Evolutionary conservation across 2,888 invertebrate species (phyloP).

Genomic region (Meteorus cinctellus): DNA sequence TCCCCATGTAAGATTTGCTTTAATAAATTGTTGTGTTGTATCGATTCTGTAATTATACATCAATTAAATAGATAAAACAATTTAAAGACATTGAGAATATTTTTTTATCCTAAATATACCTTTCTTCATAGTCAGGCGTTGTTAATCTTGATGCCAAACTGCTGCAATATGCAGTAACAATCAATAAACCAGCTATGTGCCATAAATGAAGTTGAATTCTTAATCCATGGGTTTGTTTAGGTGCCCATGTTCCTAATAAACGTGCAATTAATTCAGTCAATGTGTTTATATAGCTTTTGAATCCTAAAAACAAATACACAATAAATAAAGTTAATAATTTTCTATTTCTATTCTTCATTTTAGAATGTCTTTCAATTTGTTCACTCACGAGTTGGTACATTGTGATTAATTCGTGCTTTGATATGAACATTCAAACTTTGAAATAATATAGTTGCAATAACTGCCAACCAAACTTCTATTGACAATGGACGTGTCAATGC

Average conservation of each 20-base stretch:
- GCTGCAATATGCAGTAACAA: slow-evolving; percentile 65
- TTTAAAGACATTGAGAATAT: slow-evolving; percentile 11
- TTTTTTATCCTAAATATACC: slow-evolving; percentile 58
- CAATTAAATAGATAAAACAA: slow-evolving; percentile 7
- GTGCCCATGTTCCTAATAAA: slow-evolving; percentile 59
- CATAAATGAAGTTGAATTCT: slow-evolving; percentile 63
- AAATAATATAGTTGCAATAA: slow-evolving; percentile 52
- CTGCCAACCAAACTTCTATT: slow-evolving; percentile 56
- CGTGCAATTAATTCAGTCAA: slow-evolving; percentile 62
- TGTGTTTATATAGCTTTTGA: slow-evolving; percentile 57
- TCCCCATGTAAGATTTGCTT: slow-evolving; percentile 66
- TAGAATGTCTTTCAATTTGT: neutral
- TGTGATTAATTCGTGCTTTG: slow-evolving; percentile 59
- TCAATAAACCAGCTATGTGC: slow-evolving; percentile 63
- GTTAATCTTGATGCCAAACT: slow-evolving; percentile 66
- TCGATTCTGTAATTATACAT: slow-evolving; percentile 58
- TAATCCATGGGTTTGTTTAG: slow-evolving; percentile 52
- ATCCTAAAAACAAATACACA: slow-evolving; percentile 52
- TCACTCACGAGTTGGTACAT: slow-evolving; percentile 57
- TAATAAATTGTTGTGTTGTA: slow-evolving; percentile 62
- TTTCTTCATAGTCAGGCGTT: slow-evolving; percentile 61
- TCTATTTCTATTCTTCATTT: neutral
- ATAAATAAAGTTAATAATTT: no score
- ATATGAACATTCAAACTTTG: slow-evolving; percentile 55
- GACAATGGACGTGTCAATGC: slow-evolving; percentile 64